Evolutionary conservation across 2,888 invertebrate species (phyloP).

Genomic region (Xylota sylvarum): DNA sequence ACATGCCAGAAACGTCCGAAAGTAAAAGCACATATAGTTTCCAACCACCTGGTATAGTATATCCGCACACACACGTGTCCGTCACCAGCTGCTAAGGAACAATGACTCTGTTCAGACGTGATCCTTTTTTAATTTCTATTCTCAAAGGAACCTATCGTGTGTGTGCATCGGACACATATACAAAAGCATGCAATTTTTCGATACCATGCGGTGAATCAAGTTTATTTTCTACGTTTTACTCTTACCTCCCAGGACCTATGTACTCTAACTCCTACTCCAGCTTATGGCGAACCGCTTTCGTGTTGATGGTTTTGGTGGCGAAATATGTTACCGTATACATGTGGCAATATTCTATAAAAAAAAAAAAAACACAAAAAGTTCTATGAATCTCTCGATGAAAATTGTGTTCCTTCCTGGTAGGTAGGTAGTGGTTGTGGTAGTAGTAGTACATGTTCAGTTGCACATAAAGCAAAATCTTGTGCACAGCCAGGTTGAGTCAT

Average conservation of each 20-base stretch:
- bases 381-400: neutral
- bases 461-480: constrained; percentile 51
- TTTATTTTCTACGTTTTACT: constrained; percentile 42
- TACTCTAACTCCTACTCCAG: neutral
- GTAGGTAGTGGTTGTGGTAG: constrained; percentile 1
- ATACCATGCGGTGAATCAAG: constrained; percentile 56
- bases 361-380: neutral
- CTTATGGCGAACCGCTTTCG: constrained; percentile 10
- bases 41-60: constrained; percentile 3
- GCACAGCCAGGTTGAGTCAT: constrained; percentile 49
- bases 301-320: constrained; percentile 14
- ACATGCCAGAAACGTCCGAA: neutral
- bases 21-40: neutral
- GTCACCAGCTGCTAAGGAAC: constrained; percentile 18
- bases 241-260: neutral
- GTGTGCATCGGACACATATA: constrained; percentile 46
- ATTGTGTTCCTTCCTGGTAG: constrained; percentile 11
- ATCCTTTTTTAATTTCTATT: constrained; percentile 60
- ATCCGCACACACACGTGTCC: neutral
- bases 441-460: constrained; percentile 7
- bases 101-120: constrained; percentile 52
- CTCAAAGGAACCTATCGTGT: constrained; percentile 19
- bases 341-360: neutral
- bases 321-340: constrained; percentile 18
- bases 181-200: constrained; percentile 53